Conservation (phyloP, 2,797 vertebrate genomes). For the Galagoides demidoff region DNA sequence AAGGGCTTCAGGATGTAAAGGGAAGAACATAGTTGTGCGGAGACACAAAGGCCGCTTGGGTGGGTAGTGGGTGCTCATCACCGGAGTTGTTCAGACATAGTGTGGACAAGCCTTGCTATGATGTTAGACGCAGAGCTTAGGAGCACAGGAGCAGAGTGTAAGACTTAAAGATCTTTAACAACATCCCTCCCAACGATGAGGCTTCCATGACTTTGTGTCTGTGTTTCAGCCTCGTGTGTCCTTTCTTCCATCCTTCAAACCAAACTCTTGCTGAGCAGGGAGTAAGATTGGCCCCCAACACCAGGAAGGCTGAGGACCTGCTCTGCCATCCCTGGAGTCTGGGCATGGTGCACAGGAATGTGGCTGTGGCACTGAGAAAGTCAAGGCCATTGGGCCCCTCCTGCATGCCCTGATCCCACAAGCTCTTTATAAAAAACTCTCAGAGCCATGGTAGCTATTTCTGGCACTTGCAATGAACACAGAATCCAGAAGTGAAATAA, state of each 20-base stretch:
- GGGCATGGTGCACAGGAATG: background rate
- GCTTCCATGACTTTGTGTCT: background rate
- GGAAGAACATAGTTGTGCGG: background rate
- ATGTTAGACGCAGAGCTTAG: background rate
- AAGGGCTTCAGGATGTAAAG: background rate
- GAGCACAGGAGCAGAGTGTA: background rate
- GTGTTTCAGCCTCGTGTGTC: background rate
- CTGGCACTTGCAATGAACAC: background rate
- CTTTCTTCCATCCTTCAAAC: constrained; percentile 6
- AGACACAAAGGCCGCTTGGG: background rate
- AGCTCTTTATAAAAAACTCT: background rate
- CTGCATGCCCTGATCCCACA: background rate
- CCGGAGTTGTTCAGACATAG: background rate
- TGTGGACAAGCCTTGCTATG: background rate
- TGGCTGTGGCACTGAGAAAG: accelerated
- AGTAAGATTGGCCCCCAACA: background rate
- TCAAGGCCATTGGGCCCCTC: accelerated
- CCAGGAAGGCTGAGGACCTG: background rate
- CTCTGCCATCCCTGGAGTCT: accelerated
- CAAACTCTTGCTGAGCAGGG: background rate
- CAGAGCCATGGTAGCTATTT: background rate
- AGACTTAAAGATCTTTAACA: background rate
- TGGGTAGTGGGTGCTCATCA: background rate
- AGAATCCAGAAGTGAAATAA: constrained; percentile 1
- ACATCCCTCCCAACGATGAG: background rate